Conservation (phyloP, 2,113 vertebrate genomes). For the Nematolebias whitei region DNA sequence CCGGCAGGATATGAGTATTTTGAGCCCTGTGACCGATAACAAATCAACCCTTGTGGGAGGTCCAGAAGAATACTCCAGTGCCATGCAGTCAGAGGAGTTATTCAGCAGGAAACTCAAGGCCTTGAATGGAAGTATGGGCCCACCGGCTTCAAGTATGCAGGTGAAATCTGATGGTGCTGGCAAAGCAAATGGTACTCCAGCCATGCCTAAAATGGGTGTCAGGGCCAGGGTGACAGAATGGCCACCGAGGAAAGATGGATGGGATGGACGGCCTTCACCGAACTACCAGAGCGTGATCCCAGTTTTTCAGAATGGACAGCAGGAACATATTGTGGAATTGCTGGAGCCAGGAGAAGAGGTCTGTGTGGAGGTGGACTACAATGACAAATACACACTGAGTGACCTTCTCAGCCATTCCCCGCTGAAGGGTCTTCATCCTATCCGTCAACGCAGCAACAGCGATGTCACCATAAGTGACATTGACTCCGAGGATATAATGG, state of each 20-base stretch:
- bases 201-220: constrained; percentile 97
- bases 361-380: constrained; percentile 82
- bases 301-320: constrained; percentile 87
- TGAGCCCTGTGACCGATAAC: constrained; percentile 83
- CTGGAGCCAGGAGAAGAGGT: constrained; percentile 63
- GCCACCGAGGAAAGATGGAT: constrained; percentile 93
- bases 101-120: constrained; percentile 92
- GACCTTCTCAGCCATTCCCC: constrained; percentile 89
- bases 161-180: constrained; percentile 84
- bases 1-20: constrained; percentile 86
- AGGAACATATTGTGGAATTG: constrained; percentile 83
- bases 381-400: constrained; percentile 85
- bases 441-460: constrained; percentile 95
- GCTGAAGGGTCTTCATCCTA: constrained; percentile 89
- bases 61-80: constrained; percentile 83
- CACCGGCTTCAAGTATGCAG: constrained; percentile 80
- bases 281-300: constrained; percentile 85
- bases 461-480: constrained; percentile 98
- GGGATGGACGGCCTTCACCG: constrained; percentile 84
- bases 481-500: constrained; percentile 90
- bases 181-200: constrained; percentile 88
- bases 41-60: constrained; percentile 82
- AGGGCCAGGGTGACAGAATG: constrained; percentile 94
- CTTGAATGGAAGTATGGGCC: constrained; percentile 89
- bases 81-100: constrained; percentile 94